phyloP scores from a whole-genome alignment of 2,888 invertebrate species.

The Caenorhabditis sp. region DNA sequence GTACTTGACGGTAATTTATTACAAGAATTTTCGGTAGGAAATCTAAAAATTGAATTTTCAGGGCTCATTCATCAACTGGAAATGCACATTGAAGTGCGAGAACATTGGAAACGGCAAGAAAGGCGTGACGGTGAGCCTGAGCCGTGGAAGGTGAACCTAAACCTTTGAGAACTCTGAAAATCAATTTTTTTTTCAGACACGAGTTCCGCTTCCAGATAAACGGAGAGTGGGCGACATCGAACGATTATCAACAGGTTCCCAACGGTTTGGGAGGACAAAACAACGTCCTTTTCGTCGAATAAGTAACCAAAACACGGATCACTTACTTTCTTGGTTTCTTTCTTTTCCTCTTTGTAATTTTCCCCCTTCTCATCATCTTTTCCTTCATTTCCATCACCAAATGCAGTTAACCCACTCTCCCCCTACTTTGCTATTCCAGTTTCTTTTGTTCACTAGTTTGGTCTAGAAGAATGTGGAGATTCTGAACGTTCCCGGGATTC shows the following conservation, averaged over 20 bases:
- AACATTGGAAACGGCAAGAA: constrained; percentile 64
- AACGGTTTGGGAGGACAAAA: constrained; percentile 73
- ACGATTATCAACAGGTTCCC: constrained; percentile 66
- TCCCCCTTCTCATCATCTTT: constrained; percentile 29
- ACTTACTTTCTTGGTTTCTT: constrained; percentile 40
- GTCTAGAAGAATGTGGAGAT: constrained; percentile 44
- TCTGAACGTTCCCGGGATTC: constrained; percentile 44
- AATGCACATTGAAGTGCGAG: constrained; percentile 76
- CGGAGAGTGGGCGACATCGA: constrained; percentile 74
- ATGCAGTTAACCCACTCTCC: constrained; percentile 38
- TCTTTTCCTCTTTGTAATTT: constrained; percentile 10
- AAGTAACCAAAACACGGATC: constrained; percentile 26
- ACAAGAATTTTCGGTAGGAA: neutral
- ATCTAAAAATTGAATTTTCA: constrained; percentile 38
- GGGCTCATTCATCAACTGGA: constrained; percentile 80
- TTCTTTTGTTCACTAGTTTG: constrained; percentile 46
- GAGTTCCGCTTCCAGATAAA: constrained; percentile 79
- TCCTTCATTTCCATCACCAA: constrained; percentile 33
- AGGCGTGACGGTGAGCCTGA: constrained; percentile 75
- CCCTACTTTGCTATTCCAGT: neutral
- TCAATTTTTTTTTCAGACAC: constrained; percentile 60
- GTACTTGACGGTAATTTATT: constrained; percentile 70
- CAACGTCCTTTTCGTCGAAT: constrained; percentile 73
- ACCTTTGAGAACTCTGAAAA: too few species aligned
- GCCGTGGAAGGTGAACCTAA: constrained; percentile 73